A percentile compares a stretch with the other conserved stretches of the same genome.
Evolutionary conservation across 2,113 vertebrate genomes (phyloP).

Genomic region (Cavia aperea): DNA sequence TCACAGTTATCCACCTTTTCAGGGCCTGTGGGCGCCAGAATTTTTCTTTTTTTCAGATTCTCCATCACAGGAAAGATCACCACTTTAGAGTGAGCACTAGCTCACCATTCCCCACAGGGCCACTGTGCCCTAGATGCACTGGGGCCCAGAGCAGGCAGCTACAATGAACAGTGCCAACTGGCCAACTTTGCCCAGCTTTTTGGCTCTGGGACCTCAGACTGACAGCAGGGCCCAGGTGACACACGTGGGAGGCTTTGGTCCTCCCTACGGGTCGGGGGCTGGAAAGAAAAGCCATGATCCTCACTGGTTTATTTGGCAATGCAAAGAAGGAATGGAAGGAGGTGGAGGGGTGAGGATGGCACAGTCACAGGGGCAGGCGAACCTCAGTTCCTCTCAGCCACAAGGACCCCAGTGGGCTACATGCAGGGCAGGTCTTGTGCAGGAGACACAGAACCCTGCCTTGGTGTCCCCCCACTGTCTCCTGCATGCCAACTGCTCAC

Average conservation of each 20-base stretch:
- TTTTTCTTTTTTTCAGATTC: conserved; percentile 39
- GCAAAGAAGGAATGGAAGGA: not conserved
- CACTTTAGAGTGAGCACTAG: not conserved
- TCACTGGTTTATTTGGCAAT: conserved; percentile 24
- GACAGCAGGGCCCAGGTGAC: not conserved
- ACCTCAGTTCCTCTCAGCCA: not conserved
- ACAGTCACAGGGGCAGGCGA: not conserved
- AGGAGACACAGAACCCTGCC: not conserved
- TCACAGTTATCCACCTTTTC: conserved; percentile 82
- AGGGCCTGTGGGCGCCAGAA: conserved; percentile 61
- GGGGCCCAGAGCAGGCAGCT: conserved; percentile 6
- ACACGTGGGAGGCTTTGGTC: not conserved
- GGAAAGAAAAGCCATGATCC: not conserved
- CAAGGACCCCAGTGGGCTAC: not conserved
- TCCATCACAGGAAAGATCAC: conserved; percentile 29
- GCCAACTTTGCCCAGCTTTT: conserved; percentile 19
- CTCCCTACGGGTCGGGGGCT: not conserved
- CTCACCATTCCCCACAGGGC: not conserved
- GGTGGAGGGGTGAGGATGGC: not conserved
- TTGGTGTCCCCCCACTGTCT: not conserved
- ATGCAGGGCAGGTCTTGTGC: conserved; percentile 19
- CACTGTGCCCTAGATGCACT: not conserved
- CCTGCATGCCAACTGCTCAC: not conserved
- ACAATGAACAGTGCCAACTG: not conserved
- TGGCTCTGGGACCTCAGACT: conserved; percentile 26